Conservation (phyloP, 2,888 invertebrate genomes). For the Lepidochrysops patricia region DNA sequence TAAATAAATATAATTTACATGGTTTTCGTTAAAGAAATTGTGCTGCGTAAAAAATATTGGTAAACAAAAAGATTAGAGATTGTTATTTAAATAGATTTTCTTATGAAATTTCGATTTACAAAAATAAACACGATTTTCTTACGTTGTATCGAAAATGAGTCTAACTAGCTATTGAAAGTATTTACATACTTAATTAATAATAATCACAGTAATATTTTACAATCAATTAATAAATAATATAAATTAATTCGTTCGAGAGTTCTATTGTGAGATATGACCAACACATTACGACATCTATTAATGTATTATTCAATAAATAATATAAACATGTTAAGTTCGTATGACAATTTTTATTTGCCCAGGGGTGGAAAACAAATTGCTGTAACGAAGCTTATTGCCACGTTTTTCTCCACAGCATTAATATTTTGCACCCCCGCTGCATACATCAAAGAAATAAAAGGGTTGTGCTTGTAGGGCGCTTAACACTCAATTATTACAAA, state of each 20-base stretch:
- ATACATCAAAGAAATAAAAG: slow-evolving; percentile 71
- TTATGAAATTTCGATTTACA: neutral
- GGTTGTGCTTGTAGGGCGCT: slow-evolving; percentile 62
- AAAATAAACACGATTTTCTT: slow-evolving; percentile 18
- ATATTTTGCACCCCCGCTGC: slow-evolving; percentile 65
- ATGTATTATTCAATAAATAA: slow-evolving; percentile 55
- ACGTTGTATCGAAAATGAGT: slow-evolving; percentile 15
- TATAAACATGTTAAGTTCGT: slow-evolving; percentile 58
- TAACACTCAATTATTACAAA: slow-evolving; percentile 67
- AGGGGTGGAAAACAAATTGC: slow-evolving; percentile 59
- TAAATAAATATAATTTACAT: slow-evolving; percentile 44
- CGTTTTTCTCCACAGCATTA: slow-evolving; percentile 59
- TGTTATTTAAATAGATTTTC: neutral
- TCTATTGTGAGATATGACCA: slow-evolving; percentile 36
- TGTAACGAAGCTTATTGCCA: slow-evolving; percentile 64
- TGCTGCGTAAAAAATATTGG: slow-evolving; percentile 34
- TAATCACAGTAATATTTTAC: slow-evolving; percentile 59
- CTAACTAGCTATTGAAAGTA: slow-evolving; percentile 40
- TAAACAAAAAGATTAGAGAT: neutral
- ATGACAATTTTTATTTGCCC: slow-evolving; percentile 49
- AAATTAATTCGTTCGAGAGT: slow-evolving; percentile 54
- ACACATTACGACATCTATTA: slow-evolving; percentile 52
- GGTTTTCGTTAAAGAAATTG: slow-evolving; percentile 29
- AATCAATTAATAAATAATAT: slow-evolving; percentile 56
- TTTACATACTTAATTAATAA: slow-evolving; percentile 47